phyloP scores from a whole-genome alignment of 2,888 invertebrate species.

The Drosophila atripex region DNA sequence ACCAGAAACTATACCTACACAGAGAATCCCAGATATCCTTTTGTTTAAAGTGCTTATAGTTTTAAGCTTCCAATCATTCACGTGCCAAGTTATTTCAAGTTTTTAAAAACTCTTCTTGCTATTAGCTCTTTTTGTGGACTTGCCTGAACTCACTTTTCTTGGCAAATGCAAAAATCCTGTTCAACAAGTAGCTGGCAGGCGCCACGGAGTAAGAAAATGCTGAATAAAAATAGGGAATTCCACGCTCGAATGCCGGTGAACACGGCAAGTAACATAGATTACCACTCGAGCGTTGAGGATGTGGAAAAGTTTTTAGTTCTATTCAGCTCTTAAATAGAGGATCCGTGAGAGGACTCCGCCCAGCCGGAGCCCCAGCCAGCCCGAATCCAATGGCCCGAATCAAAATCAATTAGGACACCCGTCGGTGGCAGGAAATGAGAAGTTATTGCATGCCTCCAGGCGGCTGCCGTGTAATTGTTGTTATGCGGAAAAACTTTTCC shows the following conservation, averaged over 20 bases:
- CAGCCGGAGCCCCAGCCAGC: not conserved
- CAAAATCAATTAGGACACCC: slow-evolving; percentile 36
- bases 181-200: slow-evolving; percentile 44
- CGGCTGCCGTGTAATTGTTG: slow-evolving; percentile 52
- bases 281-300: slow-evolving; percentile 21
- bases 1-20: not conserved
- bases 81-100: not conserved
- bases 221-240: slow-evolving; percentile 7
- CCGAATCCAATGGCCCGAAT: slow-evolving; percentile 17
- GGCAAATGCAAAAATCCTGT: slow-evolving; percentile 73
- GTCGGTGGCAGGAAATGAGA: slow-evolving; percentile 62
- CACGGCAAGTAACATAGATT: slow-evolving; percentile 45
- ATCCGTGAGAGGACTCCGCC: not conserved
- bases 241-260: slow-evolving; percentile 35
- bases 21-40: not conserved
- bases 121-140: not conserved
- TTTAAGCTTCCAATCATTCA: not conserved
- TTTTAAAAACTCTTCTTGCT: not conserved
- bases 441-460: slow-evolving; percentile 73
- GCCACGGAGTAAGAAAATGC: not conserved
- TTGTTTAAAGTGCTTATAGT: no score
- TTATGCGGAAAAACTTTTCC: slow-evolving; percentile 25
- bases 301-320: slow-evolving; percentile 16
- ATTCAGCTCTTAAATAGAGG: not conserved
- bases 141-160: not conserved